Evolutionary conservation across 2,113 vertebrate genomes (phyloP).

Genomic region (Ranitomeya imitator): DNA sequence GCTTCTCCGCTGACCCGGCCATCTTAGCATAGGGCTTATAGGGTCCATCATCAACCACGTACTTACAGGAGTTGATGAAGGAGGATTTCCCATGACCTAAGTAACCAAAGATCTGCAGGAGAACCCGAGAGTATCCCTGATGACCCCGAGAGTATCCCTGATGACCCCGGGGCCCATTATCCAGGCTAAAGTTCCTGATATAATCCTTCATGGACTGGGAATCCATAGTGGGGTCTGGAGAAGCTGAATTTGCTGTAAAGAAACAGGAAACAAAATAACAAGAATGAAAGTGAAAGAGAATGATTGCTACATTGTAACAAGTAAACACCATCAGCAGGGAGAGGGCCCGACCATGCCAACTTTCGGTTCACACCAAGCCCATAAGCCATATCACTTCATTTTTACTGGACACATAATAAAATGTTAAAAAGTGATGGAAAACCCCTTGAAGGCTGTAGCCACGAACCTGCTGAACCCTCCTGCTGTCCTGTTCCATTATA

Average conservation of each 20-base stretch:
- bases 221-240: neutral
- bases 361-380: too few species aligned
- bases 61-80: constrained; percentile 31
- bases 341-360: too few species aligned
- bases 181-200: constrained; percentile 7
- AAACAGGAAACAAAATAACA: too few species aligned
- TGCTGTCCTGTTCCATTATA: too few species aligned
- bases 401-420: too few species aligned
- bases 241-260: neutral
- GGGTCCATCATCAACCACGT: neutral
- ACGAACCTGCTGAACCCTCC: too few species aligned
- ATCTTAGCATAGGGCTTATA: neutral
- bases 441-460: too few species aligned
- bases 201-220: neutral
- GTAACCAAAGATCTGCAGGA: constrained; percentile 22
- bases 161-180: neutral
- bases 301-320: too few species aligned
- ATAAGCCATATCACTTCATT: too few species aligned
- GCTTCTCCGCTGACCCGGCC: neutral
- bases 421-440: too few species aligned
- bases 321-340: too few species aligned
- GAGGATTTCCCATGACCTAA: constrained; percentile 24
- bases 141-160: neutral
- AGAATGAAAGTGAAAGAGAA: too few species aligned
- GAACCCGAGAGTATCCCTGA: neutral